Evolutionary conservation across 2,797 vertebrate genomes (phyloP).

Genomic region (Antrozous pallidus): DNA sequence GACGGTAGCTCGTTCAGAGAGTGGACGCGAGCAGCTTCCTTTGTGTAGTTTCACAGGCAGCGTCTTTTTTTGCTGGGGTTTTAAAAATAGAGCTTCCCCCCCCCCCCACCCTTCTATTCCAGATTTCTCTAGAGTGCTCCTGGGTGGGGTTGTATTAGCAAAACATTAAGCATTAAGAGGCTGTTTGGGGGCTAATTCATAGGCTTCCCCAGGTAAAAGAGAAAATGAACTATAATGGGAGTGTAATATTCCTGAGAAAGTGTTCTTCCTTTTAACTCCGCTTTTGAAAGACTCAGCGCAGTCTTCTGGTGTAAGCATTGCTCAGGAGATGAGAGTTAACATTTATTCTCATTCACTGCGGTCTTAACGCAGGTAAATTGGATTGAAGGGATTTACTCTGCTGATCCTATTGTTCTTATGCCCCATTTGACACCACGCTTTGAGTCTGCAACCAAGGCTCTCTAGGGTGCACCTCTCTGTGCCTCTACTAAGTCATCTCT

Average conservation of each 20-base stretch:
- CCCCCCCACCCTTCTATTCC: too few species aligned
- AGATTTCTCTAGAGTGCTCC: constrained; percentile 66
- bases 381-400: constrained; percentile 38
- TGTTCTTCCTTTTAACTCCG: background rate
- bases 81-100: constrained; percentile 69
- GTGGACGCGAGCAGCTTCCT: constrained; percentile 71
- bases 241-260: background rate
- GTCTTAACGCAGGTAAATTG: constrained; percentile 22
- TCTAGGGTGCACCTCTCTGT: background rate
- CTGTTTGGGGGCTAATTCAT: constrained; percentile 31
- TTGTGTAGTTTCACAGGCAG: constrained; percentile 62
- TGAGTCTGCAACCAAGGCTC: background rate
- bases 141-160: constrained; percentile 50
- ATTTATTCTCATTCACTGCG: constrained; percentile 22
- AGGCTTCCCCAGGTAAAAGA: constrained; percentile 62
- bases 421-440: constrained; percentile 13
- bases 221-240: constrained; percentile 3
- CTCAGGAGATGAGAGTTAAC: constrained; percentile 9
- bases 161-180: constrained; percentile 65
- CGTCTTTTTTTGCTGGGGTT: constrained; percentile 62
- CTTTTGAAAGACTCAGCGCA: constrained; percentile 34
- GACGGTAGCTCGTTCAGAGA: constrained; percentile 72
- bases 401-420: constrained; percentile 27
- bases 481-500: background rate
- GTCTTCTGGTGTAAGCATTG: background rate